A percentile compares a stretch with the other conserved stretches of the same genome.
Conservation (phyloP, 2,113 vertebrate genomes). For the Ceuthmochares aereus region DNA sequence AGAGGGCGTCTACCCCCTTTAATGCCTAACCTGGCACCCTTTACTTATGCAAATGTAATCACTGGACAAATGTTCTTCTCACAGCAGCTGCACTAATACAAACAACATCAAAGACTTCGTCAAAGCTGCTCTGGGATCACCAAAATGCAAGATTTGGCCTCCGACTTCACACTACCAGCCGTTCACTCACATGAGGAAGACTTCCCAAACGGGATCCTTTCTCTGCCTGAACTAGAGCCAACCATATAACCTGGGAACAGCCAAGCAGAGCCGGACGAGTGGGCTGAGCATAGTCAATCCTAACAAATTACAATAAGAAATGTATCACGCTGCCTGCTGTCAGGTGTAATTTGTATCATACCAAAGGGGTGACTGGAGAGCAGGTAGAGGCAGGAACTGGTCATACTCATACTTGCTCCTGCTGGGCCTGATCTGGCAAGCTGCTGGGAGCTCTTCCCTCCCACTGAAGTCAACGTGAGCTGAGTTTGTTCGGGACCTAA, state of each 20-base stretch:
- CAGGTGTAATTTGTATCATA: slow-evolving; percentile 15
- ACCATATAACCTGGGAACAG: background rate
- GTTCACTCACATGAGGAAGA: background rate
- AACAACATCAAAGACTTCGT: slow-evolving; percentile 34
- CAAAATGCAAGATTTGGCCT: background rate
- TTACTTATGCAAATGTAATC: slow-evolving; percentile 53
- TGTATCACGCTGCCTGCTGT: background rate
- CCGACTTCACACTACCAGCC: background rate
- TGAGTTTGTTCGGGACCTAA: background rate
- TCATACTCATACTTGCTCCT: background rate
- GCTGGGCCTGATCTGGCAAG: slow-evolving; percentile 13
- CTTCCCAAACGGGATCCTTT: rapidly evolving
- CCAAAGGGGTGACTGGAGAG: slow-evolving; percentile 16
- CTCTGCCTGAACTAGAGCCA: background rate
- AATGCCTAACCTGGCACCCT: background rate
- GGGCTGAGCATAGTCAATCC: background rate
- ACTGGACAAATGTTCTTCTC: slow-evolving; percentile 11
- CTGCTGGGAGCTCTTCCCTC: background rate
- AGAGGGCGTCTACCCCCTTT: background rate
- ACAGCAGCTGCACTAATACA: background rate
- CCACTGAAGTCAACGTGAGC: background rate
- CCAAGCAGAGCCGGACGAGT: background rate
- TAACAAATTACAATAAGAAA: background rate
- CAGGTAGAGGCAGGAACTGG: slow-evolving; percentile 39
- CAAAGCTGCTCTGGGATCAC: background rate